Conservation (phyloP, 37 sponge, comb jelly and placozoan species). For the Eunapius fragilis region DNA sequence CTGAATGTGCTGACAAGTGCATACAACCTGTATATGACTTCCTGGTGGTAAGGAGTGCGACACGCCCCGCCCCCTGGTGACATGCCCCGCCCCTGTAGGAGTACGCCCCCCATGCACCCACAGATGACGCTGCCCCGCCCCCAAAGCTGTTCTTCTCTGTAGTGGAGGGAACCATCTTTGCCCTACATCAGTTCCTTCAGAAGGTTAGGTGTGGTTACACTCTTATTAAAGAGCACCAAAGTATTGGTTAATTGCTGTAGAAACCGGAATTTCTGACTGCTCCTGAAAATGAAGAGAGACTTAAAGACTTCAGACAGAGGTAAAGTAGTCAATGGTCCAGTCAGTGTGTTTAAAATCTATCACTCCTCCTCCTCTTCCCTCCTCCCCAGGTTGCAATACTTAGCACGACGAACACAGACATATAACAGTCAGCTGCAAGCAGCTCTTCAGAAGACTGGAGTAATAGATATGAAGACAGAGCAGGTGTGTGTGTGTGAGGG, state of each 20-base stretch:
- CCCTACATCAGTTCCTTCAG: slow-evolving; percentile 44
- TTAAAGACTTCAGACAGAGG: slow-evolving; percentile 62
- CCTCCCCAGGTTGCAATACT: slow-evolving; percentile 59
- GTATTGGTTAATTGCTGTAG: not conserved
- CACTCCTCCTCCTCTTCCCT: not conserved
- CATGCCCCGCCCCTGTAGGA: slow-evolving; percentile 22
- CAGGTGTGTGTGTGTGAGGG: slow-evolving; percentile 24
- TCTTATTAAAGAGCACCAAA: not conserved
- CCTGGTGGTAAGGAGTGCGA: slow-evolving; percentile 21
- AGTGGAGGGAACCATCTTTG: slow-evolving; percentile 71
- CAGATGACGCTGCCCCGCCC: slow-evolving; percentile 10
- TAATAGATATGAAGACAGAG: slow-evolving; percentile 52
- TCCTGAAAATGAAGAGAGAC: slow-evolving; percentile 33
- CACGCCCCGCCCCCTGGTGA: not conserved
- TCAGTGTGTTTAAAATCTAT: not conserved
- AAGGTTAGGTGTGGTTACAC: slow-evolving; percentile 10
- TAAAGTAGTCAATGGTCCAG: not conserved
- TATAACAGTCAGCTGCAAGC: slow-evolving; percentile 57
- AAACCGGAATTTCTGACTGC: slow-evolving; percentile 39
- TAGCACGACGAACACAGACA: slow-evolving; percentile 71
- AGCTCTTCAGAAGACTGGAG: slow-evolving; percentile 52
- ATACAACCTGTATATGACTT: slow-evolving; percentile 11
- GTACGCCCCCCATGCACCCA: slow-evolving; percentile 45
- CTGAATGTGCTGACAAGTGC: slow-evolving; percentile 2
- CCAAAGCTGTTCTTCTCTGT: slow-evolving; percentile 66